Evolutionary conservation across 2,113 vertebrate genomes (phyloP).

Genomic region (Neogale vison): DNA sequence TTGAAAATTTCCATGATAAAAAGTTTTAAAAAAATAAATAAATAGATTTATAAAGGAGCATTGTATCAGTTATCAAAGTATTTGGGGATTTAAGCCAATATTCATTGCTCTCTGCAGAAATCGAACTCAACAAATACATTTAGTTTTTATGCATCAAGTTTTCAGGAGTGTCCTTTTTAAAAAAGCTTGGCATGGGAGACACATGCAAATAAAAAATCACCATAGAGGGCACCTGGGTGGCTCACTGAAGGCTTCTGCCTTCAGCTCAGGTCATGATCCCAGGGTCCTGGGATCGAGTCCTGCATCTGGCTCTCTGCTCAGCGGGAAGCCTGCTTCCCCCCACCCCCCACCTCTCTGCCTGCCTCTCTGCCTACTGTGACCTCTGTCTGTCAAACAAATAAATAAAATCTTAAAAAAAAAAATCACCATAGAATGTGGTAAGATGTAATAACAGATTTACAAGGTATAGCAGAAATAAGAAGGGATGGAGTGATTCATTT

Average conservation of each 20-base stretch:
- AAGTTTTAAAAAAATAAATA: background rate
- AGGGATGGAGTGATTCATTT: background rate
- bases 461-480: background rate
- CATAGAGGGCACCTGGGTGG: background rate
- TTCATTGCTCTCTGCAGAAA: background rate
- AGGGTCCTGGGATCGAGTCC: too few relatives aligned
- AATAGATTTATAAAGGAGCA: background rate
- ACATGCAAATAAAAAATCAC: background rate
- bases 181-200: background rate
- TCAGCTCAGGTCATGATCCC: too few relatives aligned
- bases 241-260: too few relatives aligned
- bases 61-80: background rate
- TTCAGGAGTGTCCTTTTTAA: background rate
- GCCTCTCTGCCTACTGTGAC: too few relatives aligned
- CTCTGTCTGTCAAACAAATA: too few relatives aligned
- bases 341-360: too few relatives aligned
- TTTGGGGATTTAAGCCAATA: background rate
- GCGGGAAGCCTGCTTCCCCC: too few relatives aligned
- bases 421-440: background rate
- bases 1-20: constrained; percentile 12
- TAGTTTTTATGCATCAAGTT: background rate
- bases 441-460: background rate
- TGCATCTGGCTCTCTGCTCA: too few relatives aligned
- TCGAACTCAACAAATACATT: background rate
- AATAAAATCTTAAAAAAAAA: background rate